Base-by-base conservation (phyloP, 2,888 invertebrate species). In the Sipha maydis region DNA sequence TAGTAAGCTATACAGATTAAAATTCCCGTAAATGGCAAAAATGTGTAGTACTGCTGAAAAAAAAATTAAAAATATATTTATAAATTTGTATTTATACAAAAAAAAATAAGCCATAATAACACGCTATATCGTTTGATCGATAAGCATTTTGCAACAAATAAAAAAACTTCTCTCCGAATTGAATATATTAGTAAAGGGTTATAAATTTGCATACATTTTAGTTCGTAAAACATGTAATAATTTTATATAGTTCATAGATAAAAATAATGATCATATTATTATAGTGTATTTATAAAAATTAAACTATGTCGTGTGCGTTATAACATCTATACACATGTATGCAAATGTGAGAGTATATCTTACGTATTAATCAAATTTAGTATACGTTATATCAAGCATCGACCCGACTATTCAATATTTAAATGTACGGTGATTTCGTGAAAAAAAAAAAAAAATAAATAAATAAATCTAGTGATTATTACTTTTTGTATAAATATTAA, bases 121-220 rank as follows among this genome's bases (percentile, higher is more conserved):
- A 79, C 79, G 79, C 79, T 28, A 79, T 38, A n/a, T 25, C 14
- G 79, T 79, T 79, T 79, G 79, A 79, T 79, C 79, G 56, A 79
- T 79, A 79, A 79, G 25, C 56, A 79, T 79, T 79, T 34, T 61
- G 56, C 61, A n/a, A 61, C n/a, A 77, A 61, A 61, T 21, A 61
- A 61, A 61, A 21, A 61, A 61, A 34, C 79, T 34, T 56, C 25
- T 78, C 21, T 31, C 61, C 8, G 61, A 61, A 11, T 34, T 2
- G 34, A 61, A 34, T 79, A 78, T 61, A 34, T 61, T 79, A 79
- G 34, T 78, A 21, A 61, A 79, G 31, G 56, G 79, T 61, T 61
- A 34, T 21, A 34, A 21, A 79, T 79, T 61, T 61, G 34, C 56
- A 79, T 61, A 79, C 17, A 61, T 61, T 79, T 61, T 25, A 17